Conservation (phyloP, 2,113 vertebrate species). For the Macroglossus sobrinus region DNA sequence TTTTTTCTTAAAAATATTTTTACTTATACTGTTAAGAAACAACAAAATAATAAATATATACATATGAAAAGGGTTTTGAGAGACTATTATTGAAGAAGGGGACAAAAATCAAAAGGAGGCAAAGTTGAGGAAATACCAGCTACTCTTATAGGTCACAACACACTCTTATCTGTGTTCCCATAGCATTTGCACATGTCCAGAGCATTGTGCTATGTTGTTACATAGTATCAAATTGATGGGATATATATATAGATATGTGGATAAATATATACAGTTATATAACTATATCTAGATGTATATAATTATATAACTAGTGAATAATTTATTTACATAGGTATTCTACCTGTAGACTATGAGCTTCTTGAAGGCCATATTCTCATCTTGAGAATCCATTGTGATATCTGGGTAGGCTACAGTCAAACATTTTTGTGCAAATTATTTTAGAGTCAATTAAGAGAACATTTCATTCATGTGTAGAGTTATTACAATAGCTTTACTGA, state of each 20-base stretch:
- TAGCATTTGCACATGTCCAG: not conserved
- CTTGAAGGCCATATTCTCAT: not conserved
- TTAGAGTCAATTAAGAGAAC: not conserved
- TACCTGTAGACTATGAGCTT: not conserved
- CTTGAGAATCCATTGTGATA: not conserved
- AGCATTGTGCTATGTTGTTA: not conserved
- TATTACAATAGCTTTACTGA: not conserved
- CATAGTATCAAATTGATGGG: not conserved
- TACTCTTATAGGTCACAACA: not conserved
- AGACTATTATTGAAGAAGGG: not conserved
- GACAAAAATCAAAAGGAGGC: not conserved
- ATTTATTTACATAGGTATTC: not conserved
- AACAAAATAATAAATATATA: not conserved
- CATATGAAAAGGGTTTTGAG: not conserved
- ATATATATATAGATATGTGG: not conserved
- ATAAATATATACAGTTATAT: not conserved
- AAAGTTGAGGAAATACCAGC: not conserved
- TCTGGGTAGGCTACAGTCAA: not conserved
- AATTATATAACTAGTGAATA: not conserved
- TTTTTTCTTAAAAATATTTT: not conserved
- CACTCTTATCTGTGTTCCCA: not conserved
- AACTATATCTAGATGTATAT: too few species aligned
- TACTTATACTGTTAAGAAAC: not conserved
- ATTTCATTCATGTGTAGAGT: not conserved
- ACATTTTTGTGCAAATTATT: not conserved